phyloP scores from a whole-genome alignment of 2,888 invertebrate genomes.

The Patella pellucida region DNA sequence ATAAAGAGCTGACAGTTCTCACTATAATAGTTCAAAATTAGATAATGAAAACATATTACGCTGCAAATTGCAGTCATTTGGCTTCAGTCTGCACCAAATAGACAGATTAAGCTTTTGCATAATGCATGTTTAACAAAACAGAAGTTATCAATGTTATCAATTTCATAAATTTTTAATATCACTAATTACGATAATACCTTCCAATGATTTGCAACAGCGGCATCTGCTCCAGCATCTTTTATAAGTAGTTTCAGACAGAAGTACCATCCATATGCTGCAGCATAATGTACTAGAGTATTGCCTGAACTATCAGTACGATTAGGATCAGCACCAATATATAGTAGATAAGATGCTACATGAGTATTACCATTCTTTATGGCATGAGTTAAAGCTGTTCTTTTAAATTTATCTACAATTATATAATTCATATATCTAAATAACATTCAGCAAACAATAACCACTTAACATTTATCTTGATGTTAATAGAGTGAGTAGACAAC shows the following conservation, averaged over 20 bases:
- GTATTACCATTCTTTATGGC: constrained; percentile 74
- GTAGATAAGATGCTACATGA: constrained; percentile 72
- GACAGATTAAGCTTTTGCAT: no score
- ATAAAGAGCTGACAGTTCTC: no score
- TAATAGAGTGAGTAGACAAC: no score
- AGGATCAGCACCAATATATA: constrained; percentile 72
- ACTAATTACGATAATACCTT: constrained; percentile 62
- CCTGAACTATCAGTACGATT: constrained; percentile 73
- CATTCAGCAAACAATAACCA: no score
- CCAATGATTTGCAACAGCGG: constrained; percentile 71
- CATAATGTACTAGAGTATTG: constrained; percentile 74
- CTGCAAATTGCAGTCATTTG: no score
- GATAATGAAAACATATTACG: no score
- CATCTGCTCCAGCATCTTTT: constrained; percentile 69
- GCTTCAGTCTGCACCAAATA: no score
- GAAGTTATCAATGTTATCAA: no score
- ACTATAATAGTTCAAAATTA: no score
- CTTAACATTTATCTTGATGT: no score
- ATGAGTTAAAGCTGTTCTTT: constrained; percentile 73
- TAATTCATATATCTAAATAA: neutral
- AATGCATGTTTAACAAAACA: no score
- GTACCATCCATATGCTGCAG: constrained; percentile 75
- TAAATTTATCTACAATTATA: constrained; percentile 71
- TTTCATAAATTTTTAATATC: neutral
- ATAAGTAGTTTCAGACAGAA: constrained; percentile 72